Base-by-base conservation (phyloP, 2,113 vertebrate species). In the Oryzias curvinotus region DNA sequence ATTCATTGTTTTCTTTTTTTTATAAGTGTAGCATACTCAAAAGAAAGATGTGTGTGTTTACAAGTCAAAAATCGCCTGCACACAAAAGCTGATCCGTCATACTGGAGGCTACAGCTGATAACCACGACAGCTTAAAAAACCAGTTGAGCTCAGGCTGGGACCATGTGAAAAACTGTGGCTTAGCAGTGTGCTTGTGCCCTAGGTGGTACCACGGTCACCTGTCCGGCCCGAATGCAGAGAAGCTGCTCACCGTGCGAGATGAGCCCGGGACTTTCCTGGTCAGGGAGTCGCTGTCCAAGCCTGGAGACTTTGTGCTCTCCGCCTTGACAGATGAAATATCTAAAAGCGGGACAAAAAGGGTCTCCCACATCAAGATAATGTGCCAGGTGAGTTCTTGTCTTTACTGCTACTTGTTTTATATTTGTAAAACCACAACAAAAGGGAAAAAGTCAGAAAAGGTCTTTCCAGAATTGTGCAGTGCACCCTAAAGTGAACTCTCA, bases 181-280 rank as follows among this genome's bases (percentile, higher is more conserved):
- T 51, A 30, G 42, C 4, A 42, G 14, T 18, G 5, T 42, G 36
- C 50, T 15, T 77, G 16, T 54, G 16, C 52, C 43, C 41, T 81
- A 93, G 92, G 79, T 99, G 97, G 97, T 99, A 95, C 84, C 97
- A 99, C 4, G 96, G 97, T 5, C 96, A 98, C 82, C 90, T 99
- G 53, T 95, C 96, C 0, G 97, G 97, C 17, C 44, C 87, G 0
- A 94, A 92, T 15, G 96, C 97, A 0, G 97, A 99, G 90, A 93
- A 93, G 19, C 82, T 98, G 66, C 93, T 99, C 23, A 85, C 88
- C 68, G 82, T 80, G 58, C 93, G 94, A 64, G 90, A 93, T 0
- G 92, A 91, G 17, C 85, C 94, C 0, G 95, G 95, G 72, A 96
- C 93, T 0, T 99, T 97, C 78, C 91, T 99, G 63, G 95, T 99